A percentile compares a stretch with the other conserved stretches of the same genome.
Conservation (phyloP, 2,888 invertebrate species). For the Lochmaea crataegi region DNA sequence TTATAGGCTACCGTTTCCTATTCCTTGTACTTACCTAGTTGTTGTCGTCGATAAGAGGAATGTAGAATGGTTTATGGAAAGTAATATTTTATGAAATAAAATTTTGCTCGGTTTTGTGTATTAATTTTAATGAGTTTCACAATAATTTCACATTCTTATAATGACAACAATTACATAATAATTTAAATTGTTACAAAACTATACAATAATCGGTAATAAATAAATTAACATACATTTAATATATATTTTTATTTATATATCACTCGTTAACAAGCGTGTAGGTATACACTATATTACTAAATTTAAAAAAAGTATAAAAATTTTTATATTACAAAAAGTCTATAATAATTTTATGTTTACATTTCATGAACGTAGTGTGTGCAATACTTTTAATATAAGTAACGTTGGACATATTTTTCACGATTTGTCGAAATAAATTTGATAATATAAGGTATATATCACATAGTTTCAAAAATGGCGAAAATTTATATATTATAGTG, state of each 20-base stretch:
- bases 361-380: neutral
- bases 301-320: slow-evolving; percentile 44
- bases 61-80: too few relatives aligned
- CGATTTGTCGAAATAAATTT: neutral
- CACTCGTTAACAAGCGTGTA: slow-evolving; percentile 41
- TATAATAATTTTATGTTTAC: slow-evolving; percentile 17
- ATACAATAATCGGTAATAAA: slow-evolving; percentile 39
- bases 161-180: slow-evolving; percentile 30
- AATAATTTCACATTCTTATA: slow-evolving; percentile 37
- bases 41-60: too few relatives aligned
- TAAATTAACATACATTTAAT: slow-evolving; percentile 29
- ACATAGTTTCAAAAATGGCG: neutral
- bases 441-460: neutral
- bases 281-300: slow-evolving; percentile 33
- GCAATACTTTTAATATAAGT: neutral
- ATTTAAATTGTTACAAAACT: slow-evolving; percentile 42
- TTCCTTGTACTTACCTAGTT: too few relatives aligned
- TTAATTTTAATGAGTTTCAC: slow-evolving; percentile 28
- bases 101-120: neutral
- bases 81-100: neutral
- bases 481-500: neutral
- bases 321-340: slow-evolving; percentile 29
- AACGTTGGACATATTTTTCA: slow-evolving; percentile 1
- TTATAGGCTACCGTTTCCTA: too few relatives aligned
- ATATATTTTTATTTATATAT: slow-evolving; percentile 25